Evolutionary conservation across 2,888 invertebrate genomes (phyloP).

Genomic region (Hydriomena furcata): DNA sequence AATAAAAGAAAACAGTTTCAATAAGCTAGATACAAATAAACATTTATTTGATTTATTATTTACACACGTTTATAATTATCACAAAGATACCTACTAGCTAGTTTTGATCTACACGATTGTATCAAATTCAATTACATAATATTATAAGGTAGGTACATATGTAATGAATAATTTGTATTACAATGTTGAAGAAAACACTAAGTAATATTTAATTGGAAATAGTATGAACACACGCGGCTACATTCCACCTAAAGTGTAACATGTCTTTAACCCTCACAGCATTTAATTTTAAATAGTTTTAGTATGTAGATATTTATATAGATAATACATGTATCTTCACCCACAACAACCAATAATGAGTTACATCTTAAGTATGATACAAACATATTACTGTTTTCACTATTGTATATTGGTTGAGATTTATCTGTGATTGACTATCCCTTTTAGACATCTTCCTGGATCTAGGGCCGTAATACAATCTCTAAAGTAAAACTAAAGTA

Average conservation of each 20-base stretch:
- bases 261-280: not conserved
- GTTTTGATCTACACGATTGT: constrained; percentile 17
- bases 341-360: no score
- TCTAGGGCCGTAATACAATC: no score
- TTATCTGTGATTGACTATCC: no score
- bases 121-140: constrained; percentile 11
- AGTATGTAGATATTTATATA: no score
- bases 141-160: constrained; percentile 7
- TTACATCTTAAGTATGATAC: not conserved
- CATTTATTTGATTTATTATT: constrained; percentile 70
- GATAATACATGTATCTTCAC: no score
- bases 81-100: constrained; percentile 60
- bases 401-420: no score
- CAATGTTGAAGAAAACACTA: constrained; percentile 11
- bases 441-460: no score
- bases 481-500: no score
- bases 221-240: constrained; percentile 27
- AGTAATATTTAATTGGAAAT: constrained; percentile 12
- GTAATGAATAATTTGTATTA: constrained; percentile 5
- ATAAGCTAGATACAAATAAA: constrained; percentile 70
- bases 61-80: constrained; percentile 74
- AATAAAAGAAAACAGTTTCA: constrained; percentile 35
- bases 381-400: no score
- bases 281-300: not conserved
- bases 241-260: constrained; percentile 6